Evolutionary conservation across 2,113 vertebrate genomes (phyloP).

Genomic region (Podarcis muralis): DNA sequence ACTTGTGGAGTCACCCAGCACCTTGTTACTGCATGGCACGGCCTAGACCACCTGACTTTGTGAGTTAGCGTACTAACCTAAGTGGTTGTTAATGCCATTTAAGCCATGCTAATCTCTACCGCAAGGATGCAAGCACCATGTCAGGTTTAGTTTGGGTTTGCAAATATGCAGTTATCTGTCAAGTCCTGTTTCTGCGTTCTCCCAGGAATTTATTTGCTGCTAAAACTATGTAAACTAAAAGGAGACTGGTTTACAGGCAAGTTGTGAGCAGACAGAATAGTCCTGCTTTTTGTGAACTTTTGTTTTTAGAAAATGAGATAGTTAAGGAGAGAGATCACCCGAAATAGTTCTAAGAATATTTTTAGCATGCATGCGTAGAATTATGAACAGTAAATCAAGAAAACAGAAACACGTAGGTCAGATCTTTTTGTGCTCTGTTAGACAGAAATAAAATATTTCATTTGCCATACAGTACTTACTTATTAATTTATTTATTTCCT

Average conservation of each 20-base stretch:
- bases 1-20: neutral
- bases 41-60: neutral
- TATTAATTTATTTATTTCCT: too few species aligned
- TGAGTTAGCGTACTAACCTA: neutral
- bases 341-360: neutral
- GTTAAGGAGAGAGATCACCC: too few species aligned
- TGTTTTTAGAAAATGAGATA: neutral
- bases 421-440: too few species aligned
- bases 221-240: conserved; percentile 9
- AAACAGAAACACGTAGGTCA: too few species aligned
- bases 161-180: neutral
- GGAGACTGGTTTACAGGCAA: neutral
- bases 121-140: neutral
- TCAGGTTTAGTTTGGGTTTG: neutral
- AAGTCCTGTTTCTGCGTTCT: neutral
- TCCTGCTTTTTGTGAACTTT: neutral
- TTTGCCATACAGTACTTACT: too few species aligned
- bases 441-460: too few species aligned
- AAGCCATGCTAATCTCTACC: neutral
- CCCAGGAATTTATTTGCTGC: conserved; percentile 18
- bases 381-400: neutral
- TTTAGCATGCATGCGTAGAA: neutral
- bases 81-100: neutral
- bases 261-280: neutral
- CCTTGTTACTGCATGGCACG: neutral